These are phyloP conservation scores for Papilio polyxenes DNA, from an alignment of 1,140 invertebrate genomes.

Conservation along the genomic window DNA sequence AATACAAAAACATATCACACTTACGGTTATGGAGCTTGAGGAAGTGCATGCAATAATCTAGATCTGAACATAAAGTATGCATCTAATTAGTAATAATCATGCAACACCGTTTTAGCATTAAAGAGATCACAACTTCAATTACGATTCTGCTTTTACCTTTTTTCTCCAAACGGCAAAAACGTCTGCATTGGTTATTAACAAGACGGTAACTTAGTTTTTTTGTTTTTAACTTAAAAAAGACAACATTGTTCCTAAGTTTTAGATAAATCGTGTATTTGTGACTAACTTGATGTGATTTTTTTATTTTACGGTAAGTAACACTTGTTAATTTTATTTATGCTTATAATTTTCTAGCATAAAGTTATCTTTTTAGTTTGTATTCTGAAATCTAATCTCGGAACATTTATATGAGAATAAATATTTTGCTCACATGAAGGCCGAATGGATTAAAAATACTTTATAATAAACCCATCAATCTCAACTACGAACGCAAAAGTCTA, in stretches of 20 bases:
- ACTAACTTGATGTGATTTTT: neutral
- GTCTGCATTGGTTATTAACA: neutral
- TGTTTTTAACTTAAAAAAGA: neutral
- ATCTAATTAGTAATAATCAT: neutral
- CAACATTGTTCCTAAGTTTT: neutral
- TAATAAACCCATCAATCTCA: neutral
- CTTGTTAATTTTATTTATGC: neutral
- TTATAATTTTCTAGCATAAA: neutral
- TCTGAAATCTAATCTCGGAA: neutral
- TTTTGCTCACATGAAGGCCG: neutral
- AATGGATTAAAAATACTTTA: neutral
- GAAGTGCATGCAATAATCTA: neutral
- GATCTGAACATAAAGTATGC: neutral
- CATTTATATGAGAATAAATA: neutral
- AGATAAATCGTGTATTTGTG: neutral
- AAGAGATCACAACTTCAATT: neutral
- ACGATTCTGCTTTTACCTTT: neutral
- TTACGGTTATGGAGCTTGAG: neutral
- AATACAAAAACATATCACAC: neutral
- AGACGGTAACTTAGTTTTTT: neutral
- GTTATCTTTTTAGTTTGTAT: neutral
- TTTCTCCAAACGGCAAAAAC: neutral
- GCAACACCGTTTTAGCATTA: neutral
- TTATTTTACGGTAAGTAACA: neutral
- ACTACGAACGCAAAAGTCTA: neutral